Conservation (phyloP, 1,140 invertebrate genomes). For the Drosophila setifemur region DNA sequence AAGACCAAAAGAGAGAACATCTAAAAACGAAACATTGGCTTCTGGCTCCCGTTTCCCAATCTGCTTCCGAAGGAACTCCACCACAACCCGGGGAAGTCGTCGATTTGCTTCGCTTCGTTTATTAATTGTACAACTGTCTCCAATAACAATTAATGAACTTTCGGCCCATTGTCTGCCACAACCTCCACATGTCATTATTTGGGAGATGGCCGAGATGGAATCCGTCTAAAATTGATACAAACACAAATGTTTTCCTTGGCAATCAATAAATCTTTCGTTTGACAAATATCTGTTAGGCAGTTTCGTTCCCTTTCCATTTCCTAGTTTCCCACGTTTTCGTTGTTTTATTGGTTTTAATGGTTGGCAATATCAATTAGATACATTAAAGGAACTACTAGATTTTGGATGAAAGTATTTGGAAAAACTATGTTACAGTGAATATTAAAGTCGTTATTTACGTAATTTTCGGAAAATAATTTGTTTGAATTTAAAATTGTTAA, state of each 20-base stretch:
- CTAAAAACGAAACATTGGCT: slow-evolving; percentile 30
- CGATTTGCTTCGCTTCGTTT: slow-evolving; percentile 52
- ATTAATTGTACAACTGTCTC: slow-evolving; percentile 80
- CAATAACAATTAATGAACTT: slow-evolving; percentile 81
- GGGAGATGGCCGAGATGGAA: slow-evolving; percentile 7
- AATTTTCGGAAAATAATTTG: background rate
- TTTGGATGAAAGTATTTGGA: no score
- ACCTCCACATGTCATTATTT: slow-evolving; percentile 12
- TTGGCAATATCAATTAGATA: slow-evolving; percentile 48
- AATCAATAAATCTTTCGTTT: slow-evolving; percentile 73
- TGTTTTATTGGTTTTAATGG: slow-evolving; percentile 50
- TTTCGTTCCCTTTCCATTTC: background rate
- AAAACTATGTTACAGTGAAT: no score
- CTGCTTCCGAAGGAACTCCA: slow-evolving; percentile 16
- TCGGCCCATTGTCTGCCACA: slow-evolving; percentile 52
- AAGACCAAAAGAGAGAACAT: slow-evolving; percentile 33
- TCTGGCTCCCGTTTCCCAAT: slow-evolving; percentile 8
- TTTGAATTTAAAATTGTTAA: background rate
- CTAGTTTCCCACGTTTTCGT: background rate
- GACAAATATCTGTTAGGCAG: slow-evolving; percentile 47
- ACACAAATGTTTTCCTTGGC: slow-evolving; percentile 67
- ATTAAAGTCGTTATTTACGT: no score
- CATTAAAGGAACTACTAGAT: slow-evolving; percentile 52
- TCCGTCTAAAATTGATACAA: slow-evolving; percentile 58
- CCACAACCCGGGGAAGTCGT: slow-evolving; percentile 27